Conservation (phyloP, 2,888 invertebrate species). For the Aelia acuminata region DNA sequence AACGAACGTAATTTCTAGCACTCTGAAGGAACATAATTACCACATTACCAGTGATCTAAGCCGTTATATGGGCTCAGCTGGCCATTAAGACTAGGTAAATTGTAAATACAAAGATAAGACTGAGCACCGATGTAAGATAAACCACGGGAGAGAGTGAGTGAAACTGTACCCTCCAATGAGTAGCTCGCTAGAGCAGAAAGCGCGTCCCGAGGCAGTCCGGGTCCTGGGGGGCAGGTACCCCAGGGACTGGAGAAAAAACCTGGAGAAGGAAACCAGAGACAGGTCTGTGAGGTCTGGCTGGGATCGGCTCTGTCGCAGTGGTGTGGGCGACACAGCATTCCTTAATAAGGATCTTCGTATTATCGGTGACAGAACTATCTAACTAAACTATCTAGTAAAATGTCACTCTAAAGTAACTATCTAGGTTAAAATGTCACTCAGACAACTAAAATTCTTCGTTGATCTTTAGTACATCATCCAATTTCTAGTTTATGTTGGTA, state of each 20-base stretch:
- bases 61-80: neutral
- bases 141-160: slow-evolving; percentile 20
- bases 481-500: too few relatives aligned
- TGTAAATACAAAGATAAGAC: slow-evolving; percentile 12
- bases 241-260: slow-evolving; percentile 16
- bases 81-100: neutral
- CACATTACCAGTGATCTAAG: neutral
- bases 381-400: too few relatives aligned
- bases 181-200: slow-evolving; percentile 21
- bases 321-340: too few relatives aligned
- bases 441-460: too few relatives aligned
- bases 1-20: neutral
- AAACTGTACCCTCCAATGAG: slow-evolving; percentile 21
- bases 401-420: too few relatives aligned
- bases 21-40: too few relatives aligned
- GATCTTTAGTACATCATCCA: too few relatives aligned
- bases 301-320: neutral
- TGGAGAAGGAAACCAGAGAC: slow-evolving; percentile 41
- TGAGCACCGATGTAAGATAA: neutral
- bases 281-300: neutral
- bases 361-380: too few relatives aligned
- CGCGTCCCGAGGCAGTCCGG: neutral
- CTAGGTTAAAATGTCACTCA: too few relatives aligned
- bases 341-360: too few relatives aligned
- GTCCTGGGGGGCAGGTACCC: slow-evolving; percentile 22